These are phyloP conservation scores for Pseudomugil gertrudae DNA, from an alignment of 2,797 vertebrate species.

Conservation along the genomic window DNA sequence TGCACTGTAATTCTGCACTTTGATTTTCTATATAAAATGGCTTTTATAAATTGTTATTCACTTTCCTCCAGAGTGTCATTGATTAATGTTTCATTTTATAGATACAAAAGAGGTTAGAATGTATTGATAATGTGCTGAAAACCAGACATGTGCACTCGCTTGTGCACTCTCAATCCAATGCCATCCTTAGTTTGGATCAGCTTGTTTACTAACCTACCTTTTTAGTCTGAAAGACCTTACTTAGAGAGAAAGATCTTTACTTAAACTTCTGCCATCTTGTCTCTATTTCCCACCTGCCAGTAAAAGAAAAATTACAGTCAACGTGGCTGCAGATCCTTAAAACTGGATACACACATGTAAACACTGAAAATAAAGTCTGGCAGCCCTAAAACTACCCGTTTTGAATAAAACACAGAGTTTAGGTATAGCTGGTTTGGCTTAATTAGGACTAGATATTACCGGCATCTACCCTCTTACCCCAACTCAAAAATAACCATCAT, in stretches of 20 bases:
- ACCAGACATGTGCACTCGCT: conserved; percentile 34
- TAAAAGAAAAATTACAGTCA: conserved; percentile 35
- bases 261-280: conserved; percentile 29
- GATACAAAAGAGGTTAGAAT: conserved; percentile 36
- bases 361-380: conserved; percentile 25
- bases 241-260: conserved; percentile 62
- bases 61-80: conserved; percentile 48
- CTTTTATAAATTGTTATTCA: conserved; percentile 58
- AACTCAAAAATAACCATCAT: conserved; percentile 45
- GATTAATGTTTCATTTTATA: conserved; percentile 65
- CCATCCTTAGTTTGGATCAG: conserved; percentile 49
- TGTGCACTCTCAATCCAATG: conserved; percentile 42
- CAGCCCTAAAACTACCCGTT: conserved; percentile 57
- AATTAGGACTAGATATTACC: conserved; percentile 8
- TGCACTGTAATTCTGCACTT: conserved; percentile 60
- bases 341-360: conserved; percentile 16
- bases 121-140: conserved; percentile 52
- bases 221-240: conserved; percentile 42
- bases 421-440: conserved; percentile 6
- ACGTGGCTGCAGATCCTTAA: conserved; percentile 19
- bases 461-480: not conserved
- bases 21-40: conserved; percentile 70
- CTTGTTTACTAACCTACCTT: conserved; percentile 63
- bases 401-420: conserved; percentile 14
- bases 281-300: conserved; percentile 31